Percentiles rank a stretch among this genome's conserved stretches.
Evolutionary conservation across 64 coral and sea anemone species (phyloP).

Genomic region (Pocillopora damicornis): DNA sequence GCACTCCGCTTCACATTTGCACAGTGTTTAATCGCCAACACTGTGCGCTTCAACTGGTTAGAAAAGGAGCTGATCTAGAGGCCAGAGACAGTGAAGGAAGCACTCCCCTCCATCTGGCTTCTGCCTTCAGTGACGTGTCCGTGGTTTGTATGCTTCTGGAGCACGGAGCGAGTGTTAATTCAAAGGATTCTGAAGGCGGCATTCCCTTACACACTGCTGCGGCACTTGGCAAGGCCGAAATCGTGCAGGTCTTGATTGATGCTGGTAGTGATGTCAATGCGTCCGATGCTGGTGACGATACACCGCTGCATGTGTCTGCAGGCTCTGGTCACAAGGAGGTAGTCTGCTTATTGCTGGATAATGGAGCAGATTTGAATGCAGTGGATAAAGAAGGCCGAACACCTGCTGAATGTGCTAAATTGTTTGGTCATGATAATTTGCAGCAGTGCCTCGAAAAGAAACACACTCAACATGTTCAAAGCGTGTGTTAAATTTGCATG

Average conservation of each 20-base stretch:
- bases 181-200: background rate
- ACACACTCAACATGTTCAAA: too few relatives aligned
- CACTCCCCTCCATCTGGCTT: background rate
- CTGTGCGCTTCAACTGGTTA: background rate
- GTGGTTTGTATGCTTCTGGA: background rate
- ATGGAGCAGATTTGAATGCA: background rate
- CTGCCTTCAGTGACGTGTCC: background rate
- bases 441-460: background rate
- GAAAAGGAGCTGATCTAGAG: background rate
- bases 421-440: background rate
- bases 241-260: background rate
- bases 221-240: background rate
- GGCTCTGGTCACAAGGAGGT: background rate
- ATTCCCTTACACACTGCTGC: background rate
- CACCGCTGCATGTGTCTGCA: background rate
- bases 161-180: background rate
- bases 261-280: background rate
- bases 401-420: background rate
- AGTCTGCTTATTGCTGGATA: background rate
- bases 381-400: background rate
- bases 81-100: background rate
- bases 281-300: background rate
- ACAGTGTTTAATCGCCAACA: background rate
- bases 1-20: background rate
- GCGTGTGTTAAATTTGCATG: too few relatives aligned